These are phyloP conservation scores for Siderastrea radians DNA, from an alignment of 92 coral and sea anemone genomes.

Conservation along the genomic window DNA sequence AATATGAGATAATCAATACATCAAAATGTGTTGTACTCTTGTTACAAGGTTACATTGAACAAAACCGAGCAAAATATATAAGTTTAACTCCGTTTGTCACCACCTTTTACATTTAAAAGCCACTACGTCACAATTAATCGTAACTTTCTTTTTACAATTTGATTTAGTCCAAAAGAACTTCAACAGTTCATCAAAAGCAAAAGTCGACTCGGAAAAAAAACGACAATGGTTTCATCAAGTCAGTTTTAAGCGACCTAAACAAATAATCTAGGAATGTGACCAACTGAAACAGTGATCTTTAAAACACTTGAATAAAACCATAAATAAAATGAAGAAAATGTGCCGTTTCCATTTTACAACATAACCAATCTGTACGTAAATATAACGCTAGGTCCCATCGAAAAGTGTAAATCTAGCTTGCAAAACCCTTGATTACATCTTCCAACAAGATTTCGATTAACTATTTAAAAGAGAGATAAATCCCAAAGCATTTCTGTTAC, in stretches of 20 bases:
- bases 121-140: too few relatives aligned
- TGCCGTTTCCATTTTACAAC: not conserved
- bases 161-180: too few relatives aligned
- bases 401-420: not conserved
- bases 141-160: too few relatives aligned
- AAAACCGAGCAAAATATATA: not conserved
- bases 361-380: not conserved
- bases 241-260: not conserved
- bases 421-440: not conserved
- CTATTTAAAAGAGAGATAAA: not conserved
- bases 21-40: not conserved
- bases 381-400: not conserved
- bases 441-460: not conserved
- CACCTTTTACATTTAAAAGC: too few relatives aligned
- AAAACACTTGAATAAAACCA: not conserved
- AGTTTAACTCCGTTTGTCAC: too few relatives aligned
- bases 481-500: conserved; percentile 63
- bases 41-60: not conserved
- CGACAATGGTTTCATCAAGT: not conserved
- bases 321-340: not conserved
- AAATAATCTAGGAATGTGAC: not conserved
- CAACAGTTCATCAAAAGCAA: too few relatives aligned
- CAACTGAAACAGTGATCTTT: not conserved
- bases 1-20: not conserved
- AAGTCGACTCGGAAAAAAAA: too few relatives aligned